Evolutionary conservation across 1,140 invertebrate species (phyloP).

Genomic region (Brachionus calyciflorus): DNA sequence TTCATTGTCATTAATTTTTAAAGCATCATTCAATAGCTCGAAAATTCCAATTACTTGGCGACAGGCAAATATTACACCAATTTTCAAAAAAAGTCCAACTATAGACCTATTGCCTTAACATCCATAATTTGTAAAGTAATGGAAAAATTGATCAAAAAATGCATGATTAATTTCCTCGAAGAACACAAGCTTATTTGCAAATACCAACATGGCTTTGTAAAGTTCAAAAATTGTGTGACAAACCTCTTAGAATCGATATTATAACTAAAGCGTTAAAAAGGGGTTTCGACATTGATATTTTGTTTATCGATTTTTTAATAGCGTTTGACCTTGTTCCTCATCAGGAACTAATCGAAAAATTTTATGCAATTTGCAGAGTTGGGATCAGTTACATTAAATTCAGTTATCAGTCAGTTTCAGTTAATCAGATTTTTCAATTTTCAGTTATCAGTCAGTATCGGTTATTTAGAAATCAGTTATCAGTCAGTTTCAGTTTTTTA

Average conservation of each 20-base stretch:
- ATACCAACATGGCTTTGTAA: background rate
- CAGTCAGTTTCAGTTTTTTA: too few species aligned
- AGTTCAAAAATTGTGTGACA: background rate
- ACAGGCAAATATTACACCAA: conserved; percentile 28
- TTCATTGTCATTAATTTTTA: background rate
- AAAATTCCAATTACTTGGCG: conserved; percentile 10
- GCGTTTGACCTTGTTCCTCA: too few species aligned
- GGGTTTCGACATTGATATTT: conserved; percentile 36
- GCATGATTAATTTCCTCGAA: background rate
- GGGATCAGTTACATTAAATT: too few species aligned
- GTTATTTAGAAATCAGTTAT: too few species aligned
- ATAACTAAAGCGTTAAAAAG: background rate
- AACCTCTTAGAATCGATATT: background rate
- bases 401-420: too few species aligned
- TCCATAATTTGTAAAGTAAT: background rate
- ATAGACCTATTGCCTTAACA: conserved; percentile 24
- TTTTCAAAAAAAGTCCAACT: conserved; percentile 46
- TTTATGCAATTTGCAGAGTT: too few species aligned
- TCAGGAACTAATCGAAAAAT: too few species aligned
- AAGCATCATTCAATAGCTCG: background rate
- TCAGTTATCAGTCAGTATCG: too few species aligned
- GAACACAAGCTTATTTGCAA: background rate
- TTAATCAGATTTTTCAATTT: too few species aligned
- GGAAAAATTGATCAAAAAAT: background rate
- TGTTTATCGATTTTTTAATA: conserved; percentile 5